A percentile compares a stretch with the other conserved stretches of the same genome.
Conservation (phyloP, 2,797 vertebrate genomes). For the Danionella dracula region DNA sequence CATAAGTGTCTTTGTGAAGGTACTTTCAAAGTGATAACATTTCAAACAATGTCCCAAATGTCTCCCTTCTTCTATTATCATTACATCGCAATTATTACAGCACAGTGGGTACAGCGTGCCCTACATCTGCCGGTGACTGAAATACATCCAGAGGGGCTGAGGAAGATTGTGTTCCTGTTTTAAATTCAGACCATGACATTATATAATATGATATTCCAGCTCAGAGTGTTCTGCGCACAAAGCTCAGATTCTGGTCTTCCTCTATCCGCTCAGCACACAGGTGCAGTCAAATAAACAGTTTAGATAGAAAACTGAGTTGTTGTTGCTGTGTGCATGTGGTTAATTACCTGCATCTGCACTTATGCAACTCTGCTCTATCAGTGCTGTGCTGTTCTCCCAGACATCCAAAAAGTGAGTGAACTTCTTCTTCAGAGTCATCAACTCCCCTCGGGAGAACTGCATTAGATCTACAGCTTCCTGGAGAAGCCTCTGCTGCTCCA, state of each 20-base stretch:
- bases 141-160: neutral
- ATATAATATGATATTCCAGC: constrained; percentile 4
- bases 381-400: constrained; percentile 9
- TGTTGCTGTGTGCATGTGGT: constrained; percentile 21
- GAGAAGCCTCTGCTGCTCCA: constrained; percentile 46
- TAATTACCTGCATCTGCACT: constrained; percentile 47
- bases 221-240: neutral
- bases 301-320: too few species aligned
- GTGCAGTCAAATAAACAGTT: neutral
- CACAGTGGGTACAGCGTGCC: constrained; percentile 17
- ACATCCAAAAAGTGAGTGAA: constrained; percentile 56
- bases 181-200: constrained; percentile 15
- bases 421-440: constrained; percentile 47
- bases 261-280: neutral
- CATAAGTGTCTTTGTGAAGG: too few species aligned
- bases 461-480: constrained; percentile 36
- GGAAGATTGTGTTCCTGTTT: neutral
- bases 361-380: constrained; percentile 37
- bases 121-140: neutral
- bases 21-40: too few species aligned
- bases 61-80: constrained; percentile 28
- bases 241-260: neutral
- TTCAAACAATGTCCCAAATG: neutral
- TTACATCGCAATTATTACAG: constrained; percentile 40
- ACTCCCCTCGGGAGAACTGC: constrained; percentile 41